A percentile compares a stretch with the other conserved stretches of the same genome.
These are phyloP conservation scores for Gallinago stenura DNA, from an alignment of 2,797 vertebrate species.

Conservation along the genomic window DNA sequence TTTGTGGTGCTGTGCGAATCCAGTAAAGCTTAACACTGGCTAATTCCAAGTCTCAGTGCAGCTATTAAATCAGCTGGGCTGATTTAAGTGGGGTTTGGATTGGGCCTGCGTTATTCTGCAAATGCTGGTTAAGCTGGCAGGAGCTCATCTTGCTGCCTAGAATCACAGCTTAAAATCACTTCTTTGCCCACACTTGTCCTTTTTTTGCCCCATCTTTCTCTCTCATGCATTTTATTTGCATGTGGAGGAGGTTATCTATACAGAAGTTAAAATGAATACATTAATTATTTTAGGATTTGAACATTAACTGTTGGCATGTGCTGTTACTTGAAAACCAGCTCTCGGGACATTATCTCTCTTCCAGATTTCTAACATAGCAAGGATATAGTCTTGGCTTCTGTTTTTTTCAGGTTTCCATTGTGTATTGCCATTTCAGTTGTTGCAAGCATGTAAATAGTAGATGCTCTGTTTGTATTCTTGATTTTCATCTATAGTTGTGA, in stretches of 20 bases:
- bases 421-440: not conserved
- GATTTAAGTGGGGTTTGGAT: not conserved
- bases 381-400: not conserved
- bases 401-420: not conserved
- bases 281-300: not conserved
- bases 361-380: not conserved
- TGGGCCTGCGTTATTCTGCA: not conserved
- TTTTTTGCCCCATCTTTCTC: not conserved
- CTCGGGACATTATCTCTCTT: not conserved
- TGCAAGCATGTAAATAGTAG: not conserved
- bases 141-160: not conserved
- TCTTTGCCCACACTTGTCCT: not conserved
- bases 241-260: not conserved
- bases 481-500: not conserved
- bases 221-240: not conserved
- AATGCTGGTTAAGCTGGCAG: not conserved
- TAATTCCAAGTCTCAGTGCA: not conserved
- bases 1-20: not conserved
- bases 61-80: not conserved
- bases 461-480: not conserved
- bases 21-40: fast-evolving
- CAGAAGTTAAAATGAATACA: not conserved
- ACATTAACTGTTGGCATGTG: not conserved
- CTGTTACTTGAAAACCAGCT: not conserved
- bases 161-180: not conserved